phyloP scores from a whole-genome alignment of 1,140 invertebrate species.

The Orius insidiosus region DNA sequence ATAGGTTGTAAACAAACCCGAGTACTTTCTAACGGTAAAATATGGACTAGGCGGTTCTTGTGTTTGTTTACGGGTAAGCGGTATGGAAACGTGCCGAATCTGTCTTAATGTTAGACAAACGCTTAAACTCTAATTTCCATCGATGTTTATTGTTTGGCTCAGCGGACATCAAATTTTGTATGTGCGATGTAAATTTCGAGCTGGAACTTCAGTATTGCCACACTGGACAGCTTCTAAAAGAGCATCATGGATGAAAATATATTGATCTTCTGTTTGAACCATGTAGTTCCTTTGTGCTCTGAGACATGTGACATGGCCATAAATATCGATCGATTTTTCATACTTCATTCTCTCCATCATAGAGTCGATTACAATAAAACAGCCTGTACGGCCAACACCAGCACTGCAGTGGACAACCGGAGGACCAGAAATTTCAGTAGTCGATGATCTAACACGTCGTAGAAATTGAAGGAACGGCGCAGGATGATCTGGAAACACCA shows the following conservation, averaged over 20 bases:
- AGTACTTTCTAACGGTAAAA: slow-evolving; percentile 91
- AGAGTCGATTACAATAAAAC: slow-evolving; percentile 94
- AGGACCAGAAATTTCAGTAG: slow-evolving; percentile 78
- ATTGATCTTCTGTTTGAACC: slow-evolving; percentile 96
- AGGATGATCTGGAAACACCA: slow-evolving; percentile 93
- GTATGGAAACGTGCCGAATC: slow-evolving; percentile 88
- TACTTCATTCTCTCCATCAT: slow-evolving; percentile 88
- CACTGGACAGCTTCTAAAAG: slow-evolving; percentile 89
- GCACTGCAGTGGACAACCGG: slow-evolving; percentile 95
- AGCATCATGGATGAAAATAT: slow-evolving; percentile 98
- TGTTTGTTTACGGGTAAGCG: slow-evolving; percentile 92
- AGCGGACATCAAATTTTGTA: slow-evolving; percentile 75
- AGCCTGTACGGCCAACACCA: slow-evolving; percentile 94
- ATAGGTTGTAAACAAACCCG: slow-evolving; percentile 86
- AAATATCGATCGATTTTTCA: slow-evolving; percentile 96
- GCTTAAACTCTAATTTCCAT: no score
- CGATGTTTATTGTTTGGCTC: slow-evolving; percentile 62
- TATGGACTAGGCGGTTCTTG: slow-evolving; percentile 89
- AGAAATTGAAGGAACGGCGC: slow-evolving; percentile 96
- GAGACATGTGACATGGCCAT: slow-evolving; percentile 94
- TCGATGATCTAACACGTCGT: slow-evolving; percentile 74
- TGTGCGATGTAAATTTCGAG: slow-evolving; percentile 70
- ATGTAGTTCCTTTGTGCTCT: slow-evolving; percentile 94
- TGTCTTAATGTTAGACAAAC: slow-evolving; percentile 84
- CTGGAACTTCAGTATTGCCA: slow-evolving; percentile 79